These are phyloP conservation scores for Pogonocichla stellata DNA, from an alignment of 2,113 vertebrate genomes.

Conservation along the genomic window DNA sequence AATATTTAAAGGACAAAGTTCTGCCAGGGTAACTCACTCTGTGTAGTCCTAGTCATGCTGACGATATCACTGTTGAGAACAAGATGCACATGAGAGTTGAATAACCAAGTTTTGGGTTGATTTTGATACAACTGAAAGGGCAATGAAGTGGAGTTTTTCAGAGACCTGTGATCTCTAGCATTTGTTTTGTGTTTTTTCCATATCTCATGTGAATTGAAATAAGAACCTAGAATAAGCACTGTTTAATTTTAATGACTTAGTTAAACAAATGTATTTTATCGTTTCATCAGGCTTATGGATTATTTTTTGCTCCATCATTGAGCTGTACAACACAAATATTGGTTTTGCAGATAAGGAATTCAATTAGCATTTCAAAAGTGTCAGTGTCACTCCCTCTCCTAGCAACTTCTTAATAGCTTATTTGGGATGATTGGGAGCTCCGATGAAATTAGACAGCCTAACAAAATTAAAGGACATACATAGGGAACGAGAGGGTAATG, in stretches of 20 bases:
- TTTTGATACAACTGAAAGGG: not conserved
- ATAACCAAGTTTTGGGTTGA: not conserved
- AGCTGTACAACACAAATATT: conserved; percentile 42
- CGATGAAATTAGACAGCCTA: not conserved
- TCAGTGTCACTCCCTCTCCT: not conserved
- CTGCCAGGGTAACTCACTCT: not conserved
- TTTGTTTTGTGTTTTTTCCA: not conserved
- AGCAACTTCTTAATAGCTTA: not conserved
- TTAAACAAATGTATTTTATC: conserved; percentile 54
- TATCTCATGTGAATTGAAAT: not conserved
- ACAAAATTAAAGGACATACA: not conserved
- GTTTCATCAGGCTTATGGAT: conserved; percentile 32
- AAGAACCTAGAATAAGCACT: not conserved
- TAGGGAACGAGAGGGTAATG: not conserved
- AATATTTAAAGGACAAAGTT: not conserved
- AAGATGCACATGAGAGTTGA: not conserved
- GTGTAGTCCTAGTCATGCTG: fast-evolving
- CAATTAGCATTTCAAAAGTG: conserved; percentile 60
- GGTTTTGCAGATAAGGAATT: conserved; percentile 48
- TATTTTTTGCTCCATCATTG: not conserved
- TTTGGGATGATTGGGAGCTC: not conserved
- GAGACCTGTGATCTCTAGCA: not conserved
- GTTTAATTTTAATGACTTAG: conserved; percentile 39
- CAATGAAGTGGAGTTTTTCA: not conserved
- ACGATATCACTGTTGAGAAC: not conserved